phyloP scores from a whole-genome alignment of 2,888 invertebrate genomes.

The Stenodema calcarata region DNA sequence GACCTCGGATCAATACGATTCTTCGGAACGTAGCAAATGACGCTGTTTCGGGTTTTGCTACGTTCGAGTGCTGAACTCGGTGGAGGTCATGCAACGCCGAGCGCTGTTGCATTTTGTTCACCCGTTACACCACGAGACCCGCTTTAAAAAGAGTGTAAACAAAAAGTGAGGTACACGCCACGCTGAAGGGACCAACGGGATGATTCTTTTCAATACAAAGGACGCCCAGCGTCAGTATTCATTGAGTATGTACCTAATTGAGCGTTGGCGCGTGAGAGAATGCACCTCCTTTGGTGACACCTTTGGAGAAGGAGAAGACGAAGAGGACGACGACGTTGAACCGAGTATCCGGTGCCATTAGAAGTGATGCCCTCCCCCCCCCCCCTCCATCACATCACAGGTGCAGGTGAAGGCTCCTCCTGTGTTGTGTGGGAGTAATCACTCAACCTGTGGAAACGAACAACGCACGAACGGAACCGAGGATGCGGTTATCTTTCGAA shows the following conservation, averaged over 20 bases:
- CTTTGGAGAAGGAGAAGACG: not conserved
- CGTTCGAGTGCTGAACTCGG: not conserved
- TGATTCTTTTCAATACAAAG: not conserved
- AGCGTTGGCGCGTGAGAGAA: conserved; percentile 13
- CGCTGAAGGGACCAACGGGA: not conserved
- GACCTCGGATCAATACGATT: no score
- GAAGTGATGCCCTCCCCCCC: not conserved
- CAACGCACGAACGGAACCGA: not conserved
- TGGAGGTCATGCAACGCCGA: not conserved
- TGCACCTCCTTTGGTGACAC: not conserved
- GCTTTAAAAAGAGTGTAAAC: not conserved
- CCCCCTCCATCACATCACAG: not conserved
- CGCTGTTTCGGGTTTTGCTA: not conserved
- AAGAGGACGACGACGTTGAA: not conserved
- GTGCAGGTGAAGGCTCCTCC: no score
- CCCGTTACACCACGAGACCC: not conserved
- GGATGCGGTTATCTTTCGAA: not conserved
- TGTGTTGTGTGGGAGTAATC: not conserved
- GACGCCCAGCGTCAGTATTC: not conserved
- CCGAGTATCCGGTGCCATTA: conserved; percentile 19
- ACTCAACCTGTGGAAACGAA: not conserved
- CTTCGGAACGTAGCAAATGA: not conserved
- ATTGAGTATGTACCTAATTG: not conserved
- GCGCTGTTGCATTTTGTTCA: not conserved
- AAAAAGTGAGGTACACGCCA: not conserved